Evolutionary conservation across 2,888 invertebrate genomes (phyloP).

Genomic region (Shargacucullia verbasci): DNA sequence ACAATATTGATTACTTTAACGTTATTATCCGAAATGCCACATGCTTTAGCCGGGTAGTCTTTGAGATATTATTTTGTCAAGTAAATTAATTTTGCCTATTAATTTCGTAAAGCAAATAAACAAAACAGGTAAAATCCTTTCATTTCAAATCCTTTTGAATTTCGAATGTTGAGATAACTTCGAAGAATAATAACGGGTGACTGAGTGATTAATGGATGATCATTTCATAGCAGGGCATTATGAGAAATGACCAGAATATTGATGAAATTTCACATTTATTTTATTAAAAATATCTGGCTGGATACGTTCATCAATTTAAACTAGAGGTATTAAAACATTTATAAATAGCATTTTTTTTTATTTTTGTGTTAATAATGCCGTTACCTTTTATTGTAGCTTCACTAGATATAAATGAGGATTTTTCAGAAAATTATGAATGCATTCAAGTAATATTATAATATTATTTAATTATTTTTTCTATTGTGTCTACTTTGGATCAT

Average conservation of each 20-base stretch:
- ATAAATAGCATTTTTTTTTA: too few species aligned
- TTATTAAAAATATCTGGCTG: not conserved
- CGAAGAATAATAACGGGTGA: constrained; percentile 31
- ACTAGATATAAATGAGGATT: too few species aligned
- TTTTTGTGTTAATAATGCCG: too few species aligned
- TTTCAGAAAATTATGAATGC: too few species aligned
- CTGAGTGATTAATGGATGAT: constrained; percentile 32
- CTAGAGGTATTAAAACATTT: too few species aligned
- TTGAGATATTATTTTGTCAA: constrained; percentile 21
- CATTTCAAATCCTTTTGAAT: constrained; percentile 31
- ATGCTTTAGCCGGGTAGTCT: constrained; percentile 1
- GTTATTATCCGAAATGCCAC: constrained; percentile 27
- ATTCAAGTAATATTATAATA: too few species aligned
- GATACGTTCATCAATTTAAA: too few species aligned
- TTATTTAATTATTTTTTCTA: too few species aligned
- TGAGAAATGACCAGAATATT: constrained; percentile 25
- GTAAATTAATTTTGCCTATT: constrained; percentile 31
- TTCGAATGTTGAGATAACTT: constrained; percentile 31
- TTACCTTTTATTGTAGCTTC: too few species aligned
- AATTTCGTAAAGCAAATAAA: constrained; percentile 26
- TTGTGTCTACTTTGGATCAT: too few species aligned
- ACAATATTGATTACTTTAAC: constrained; percentile 34
- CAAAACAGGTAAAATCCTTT: constrained; percentile 27
- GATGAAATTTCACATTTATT: constrained; percentile 1
- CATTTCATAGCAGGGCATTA: constrained; percentile 16